Conservation (phyloP, 2,113 vertebrate species). For the Forbesichthys papilliferus region DNA sequence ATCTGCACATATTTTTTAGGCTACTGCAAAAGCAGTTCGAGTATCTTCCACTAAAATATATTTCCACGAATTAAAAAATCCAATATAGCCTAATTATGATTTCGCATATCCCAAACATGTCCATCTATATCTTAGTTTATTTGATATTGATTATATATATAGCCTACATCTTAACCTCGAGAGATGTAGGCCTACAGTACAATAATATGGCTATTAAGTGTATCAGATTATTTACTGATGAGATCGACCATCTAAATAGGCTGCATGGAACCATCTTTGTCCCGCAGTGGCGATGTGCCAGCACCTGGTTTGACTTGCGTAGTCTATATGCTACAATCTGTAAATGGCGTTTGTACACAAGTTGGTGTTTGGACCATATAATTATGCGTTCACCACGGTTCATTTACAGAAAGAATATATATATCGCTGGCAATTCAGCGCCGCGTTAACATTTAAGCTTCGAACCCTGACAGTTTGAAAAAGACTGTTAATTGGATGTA, state of each 20-base stretch:
- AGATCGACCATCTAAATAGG: slow-evolving; percentile 15
- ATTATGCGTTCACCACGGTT: too few relatives aligned
- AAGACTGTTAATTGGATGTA: slow-evolving; percentile 69
- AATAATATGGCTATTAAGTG: slow-evolving; percentile 10
- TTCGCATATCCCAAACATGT: not conserved
- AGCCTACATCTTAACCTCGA: slow-evolving; percentile 24
- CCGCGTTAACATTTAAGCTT: slow-evolving; percentile 33
- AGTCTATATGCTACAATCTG: slow-evolving; percentile 11
- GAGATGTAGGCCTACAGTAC: slow-evolving; percentile 9
- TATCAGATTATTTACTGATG: slow-evolving; percentile 12
- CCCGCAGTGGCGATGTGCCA: slow-evolving; percentile 49
- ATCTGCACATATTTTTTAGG: not conserved
- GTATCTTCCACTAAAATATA: not conserved
- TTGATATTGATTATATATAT: not conserved
- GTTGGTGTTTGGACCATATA: slow-evolving; percentile 15
- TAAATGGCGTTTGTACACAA: not conserved
- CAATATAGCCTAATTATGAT: not conserved
- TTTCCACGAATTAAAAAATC: not conserved
- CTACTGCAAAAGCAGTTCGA: not conserved
- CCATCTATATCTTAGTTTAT: not conserved
- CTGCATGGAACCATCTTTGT: slow-evolving; percentile 20
- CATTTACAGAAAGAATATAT: slow-evolving; percentile 19
- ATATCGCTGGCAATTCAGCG: slow-evolving; percentile 54
- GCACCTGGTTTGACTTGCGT: slow-evolving; percentile 31
- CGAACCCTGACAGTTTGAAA: slow-evolving; percentile 53